Evolutionary conservation across 1,140 invertebrate genomes (phyloP), one percentile per base, ranked within the genome.

Genomic region (Gryllus bimaculatus): DNA sequence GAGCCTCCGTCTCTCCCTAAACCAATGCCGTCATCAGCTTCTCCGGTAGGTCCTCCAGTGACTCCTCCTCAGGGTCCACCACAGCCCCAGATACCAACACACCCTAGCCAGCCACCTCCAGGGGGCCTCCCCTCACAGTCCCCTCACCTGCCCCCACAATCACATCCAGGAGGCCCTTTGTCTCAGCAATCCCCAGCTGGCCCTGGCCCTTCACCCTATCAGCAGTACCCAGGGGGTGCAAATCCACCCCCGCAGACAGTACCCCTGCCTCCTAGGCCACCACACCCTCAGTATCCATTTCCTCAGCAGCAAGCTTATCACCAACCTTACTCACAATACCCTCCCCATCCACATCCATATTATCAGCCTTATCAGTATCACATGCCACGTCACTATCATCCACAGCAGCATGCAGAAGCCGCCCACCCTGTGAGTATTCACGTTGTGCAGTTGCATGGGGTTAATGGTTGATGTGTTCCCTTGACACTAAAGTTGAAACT

Each of bases 361-460:
- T 80, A 80, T 74, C 79, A 80, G 76, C 79, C 79, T 6, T 80
- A 80, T 39, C 79, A 74, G 18, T 79, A 79, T 15, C 78, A 79
- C 74, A 75, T 79, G 78, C 78, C 78, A n/a, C 78, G 78, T 39
- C 78, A 79, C 49, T 79, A 79, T 48, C 78, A 79, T 39, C 78
- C 78, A 26, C 78, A 74, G 39, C 78, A 79, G 47, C 78, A 79
- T 75, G 18, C 47, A 74, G 78, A 79, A 15, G 47, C 73, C 12
- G 47, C 78, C 21, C 78, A 74, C 47, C 78, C 66, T 49, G 76
- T 77, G 21, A 48, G 48, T 77, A 66, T 66, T 66, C 26, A 39
- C 26, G 5, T 5, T 2, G 26, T 39, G 5, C 26, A 39, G 26
- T 39, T 39, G 26, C 26, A 39, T 39, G 26, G 26, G 26, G 26